phyloP scores from a whole-genome alignment of 2,797 vertebrate genomes.

The Buceros bicornis region DNA sequence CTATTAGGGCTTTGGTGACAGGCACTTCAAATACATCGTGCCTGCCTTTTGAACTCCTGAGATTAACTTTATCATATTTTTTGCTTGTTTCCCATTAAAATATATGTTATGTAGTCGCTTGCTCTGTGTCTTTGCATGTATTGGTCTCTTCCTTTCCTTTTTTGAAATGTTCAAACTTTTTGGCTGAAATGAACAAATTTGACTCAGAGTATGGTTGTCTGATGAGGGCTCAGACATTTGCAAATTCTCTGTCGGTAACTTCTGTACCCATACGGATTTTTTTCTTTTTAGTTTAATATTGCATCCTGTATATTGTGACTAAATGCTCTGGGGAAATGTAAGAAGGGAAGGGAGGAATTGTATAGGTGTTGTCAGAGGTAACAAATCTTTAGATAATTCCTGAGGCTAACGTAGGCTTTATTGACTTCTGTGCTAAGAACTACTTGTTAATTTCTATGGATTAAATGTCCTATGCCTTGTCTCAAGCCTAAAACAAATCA shows the following conservation, averaged over 20 bases:
- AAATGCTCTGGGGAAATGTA: neutral
- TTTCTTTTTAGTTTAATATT: neutral
- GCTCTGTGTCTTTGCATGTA: neutral
- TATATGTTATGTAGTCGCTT: neutral
- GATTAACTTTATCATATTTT: neutral
- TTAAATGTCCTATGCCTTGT: neutral
- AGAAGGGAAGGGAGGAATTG: neutral
- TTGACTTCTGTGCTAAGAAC: neutral
- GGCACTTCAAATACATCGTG: neutral
- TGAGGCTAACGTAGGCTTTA: neutral
- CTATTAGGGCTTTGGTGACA: neutral
- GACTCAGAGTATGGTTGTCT: neutral
- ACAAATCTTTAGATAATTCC: neutral
- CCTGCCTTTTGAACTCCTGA: neutral
- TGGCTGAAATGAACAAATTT: neutral
- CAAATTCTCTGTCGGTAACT: neutral
- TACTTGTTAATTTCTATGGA: neutral
- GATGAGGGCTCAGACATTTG: neutral
- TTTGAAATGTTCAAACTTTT: neutral
- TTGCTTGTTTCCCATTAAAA: neutral
- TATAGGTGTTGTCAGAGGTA: neutral
- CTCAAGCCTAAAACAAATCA: neutral
- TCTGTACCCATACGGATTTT: neutral
- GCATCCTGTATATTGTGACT: neutral
- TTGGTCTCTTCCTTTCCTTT: neutral